Evolutionary conservation across 1,140 invertebrate genomes (phyloP).

Genomic region (Musca vetustissima): DNA sequence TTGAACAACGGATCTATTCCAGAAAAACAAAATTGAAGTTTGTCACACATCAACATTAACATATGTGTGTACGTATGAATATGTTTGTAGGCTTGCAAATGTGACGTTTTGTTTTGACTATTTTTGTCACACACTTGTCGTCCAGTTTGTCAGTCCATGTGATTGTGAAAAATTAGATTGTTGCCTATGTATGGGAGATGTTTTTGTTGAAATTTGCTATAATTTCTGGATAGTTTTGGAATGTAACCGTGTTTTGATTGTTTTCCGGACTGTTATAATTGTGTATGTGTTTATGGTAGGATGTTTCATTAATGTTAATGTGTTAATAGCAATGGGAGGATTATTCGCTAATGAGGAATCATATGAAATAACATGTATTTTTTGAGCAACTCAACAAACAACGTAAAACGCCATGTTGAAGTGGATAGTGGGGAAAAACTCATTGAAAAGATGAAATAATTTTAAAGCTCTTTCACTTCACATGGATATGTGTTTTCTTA

Average conservation of each 20-base stretch:
- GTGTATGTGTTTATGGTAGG: no score
- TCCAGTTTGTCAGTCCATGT: constrained; percentile 7
- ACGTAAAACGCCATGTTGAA: no score
- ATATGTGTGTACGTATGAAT: not conserved
- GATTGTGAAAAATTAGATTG: not conserved
- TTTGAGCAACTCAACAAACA: no score
- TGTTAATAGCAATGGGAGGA: no score
- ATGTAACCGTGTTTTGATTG: not conserved
- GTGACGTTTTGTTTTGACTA: not conserved
- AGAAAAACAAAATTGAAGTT: no score
- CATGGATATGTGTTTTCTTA: no score
- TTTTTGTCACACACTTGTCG: constrained; percentile 8
- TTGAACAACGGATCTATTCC: not conserved
- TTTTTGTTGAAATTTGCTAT: not conserved
- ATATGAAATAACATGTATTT: no score
- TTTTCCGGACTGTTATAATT: not conserved
- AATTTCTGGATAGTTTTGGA: constrained; percentile 6
- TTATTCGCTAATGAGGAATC: no score
- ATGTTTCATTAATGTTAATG: no score
- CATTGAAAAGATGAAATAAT: no score
- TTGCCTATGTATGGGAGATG: not conserved
- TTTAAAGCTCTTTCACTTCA: no score
- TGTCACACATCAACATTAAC: not conserved
- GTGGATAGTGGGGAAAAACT: no score
- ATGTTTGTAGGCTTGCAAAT: not conserved